Evolutionary conservation across 2,797 vertebrate genomes (phyloP).

Genomic region (Microctenopoma lineatum): DNA sequence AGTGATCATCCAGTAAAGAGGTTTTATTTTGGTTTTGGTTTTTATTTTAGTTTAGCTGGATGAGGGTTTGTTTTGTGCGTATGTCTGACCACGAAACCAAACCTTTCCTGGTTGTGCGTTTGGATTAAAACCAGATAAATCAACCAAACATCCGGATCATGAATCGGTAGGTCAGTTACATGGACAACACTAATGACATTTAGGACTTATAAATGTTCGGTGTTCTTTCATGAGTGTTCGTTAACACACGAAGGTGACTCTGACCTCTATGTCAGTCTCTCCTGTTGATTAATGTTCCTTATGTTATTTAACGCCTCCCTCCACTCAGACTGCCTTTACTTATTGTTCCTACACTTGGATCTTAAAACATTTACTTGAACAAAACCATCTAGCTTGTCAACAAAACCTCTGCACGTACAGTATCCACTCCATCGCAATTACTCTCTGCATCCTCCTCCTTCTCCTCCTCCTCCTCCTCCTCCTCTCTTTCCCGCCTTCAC

Average conservation of each 20-base stretch:
- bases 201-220: too few relatives aligned
- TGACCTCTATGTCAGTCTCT: too few relatives aligned
- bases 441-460: conserved; percentile 1
- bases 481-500: conserved; percentile 18
- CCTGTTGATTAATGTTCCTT: too few relatives aligned
- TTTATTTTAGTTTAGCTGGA: conserved; percentile 57
- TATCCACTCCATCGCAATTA: conserved; percentile 3
- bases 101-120: background rate
- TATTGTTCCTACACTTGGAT: background rate
- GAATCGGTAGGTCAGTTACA: too few relatives aligned
- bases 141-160: too few relatives aligned
- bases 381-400: conserved; percentile 8
- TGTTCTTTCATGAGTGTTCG: too few relatives aligned
- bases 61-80: conserved; percentile 28
- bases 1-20: conserved; percentile 11
- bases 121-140: too few relatives aligned
- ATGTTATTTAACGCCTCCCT: too few relatives aligned
- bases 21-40: conserved; percentile 30
- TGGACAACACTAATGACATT: too few relatives aligned
- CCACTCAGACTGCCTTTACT: too few relatives aligned
- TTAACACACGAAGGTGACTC: too few relatives aligned
- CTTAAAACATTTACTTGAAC: background rate
- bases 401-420: background rate
- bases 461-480: background rate
- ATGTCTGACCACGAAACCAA: conserved; percentile 4